A percentile compares a stretch with the other conserved stretches of the same genome.
These are phyloP conservation scores for Stercorarius parasiticus DNA, from an alignment of 2,113 vertebrate species.

Conservation along the genomic window DNA sequence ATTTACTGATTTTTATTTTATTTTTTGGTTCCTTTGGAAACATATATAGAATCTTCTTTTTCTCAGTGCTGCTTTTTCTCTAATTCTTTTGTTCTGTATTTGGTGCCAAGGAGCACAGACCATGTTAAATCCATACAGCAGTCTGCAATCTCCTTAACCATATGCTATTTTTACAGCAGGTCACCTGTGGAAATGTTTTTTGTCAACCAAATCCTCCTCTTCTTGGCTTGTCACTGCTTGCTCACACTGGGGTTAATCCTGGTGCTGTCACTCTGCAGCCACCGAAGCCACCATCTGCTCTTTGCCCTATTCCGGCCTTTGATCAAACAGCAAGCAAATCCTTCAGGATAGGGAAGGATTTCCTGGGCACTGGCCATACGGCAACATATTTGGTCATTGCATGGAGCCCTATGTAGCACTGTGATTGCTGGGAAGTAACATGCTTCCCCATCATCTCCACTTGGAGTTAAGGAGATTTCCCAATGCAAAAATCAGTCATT, in stretches of 20 bases:
- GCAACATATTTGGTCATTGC: neutral
- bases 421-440: rapidly evolving
- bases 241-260: slow-evolving; percentile 23
- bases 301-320: neutral
- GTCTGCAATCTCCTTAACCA: slow-evolving; percentile 10
- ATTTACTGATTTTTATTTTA: neutral
- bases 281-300: slow-evolving; percentile 3
- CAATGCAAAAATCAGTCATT: rapidly evolving
- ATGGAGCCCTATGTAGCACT: neutral
- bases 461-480: neutral
- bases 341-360: neutral
- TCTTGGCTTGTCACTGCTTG: slow-evolving; percentile 22
- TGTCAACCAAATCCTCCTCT: slow-evolving; percentile 12
- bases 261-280: neutral
- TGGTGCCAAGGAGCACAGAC: neutral
- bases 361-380: neutral
- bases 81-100: neutral
- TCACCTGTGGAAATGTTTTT: slow-evolving; percentile 43
- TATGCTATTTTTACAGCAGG: slow-evolving; percentile 17
- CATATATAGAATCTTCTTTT: neutral
- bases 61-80: neutral
- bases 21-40: slow-evolving; percentile 5
- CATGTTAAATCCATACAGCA: neutral
- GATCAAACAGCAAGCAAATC: slow-evolving; percentile 13
- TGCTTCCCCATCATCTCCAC: neutral